Conservation (phyloP, 2,888 invertebrate species). For the Tolmerus cingulatus region DNA sequence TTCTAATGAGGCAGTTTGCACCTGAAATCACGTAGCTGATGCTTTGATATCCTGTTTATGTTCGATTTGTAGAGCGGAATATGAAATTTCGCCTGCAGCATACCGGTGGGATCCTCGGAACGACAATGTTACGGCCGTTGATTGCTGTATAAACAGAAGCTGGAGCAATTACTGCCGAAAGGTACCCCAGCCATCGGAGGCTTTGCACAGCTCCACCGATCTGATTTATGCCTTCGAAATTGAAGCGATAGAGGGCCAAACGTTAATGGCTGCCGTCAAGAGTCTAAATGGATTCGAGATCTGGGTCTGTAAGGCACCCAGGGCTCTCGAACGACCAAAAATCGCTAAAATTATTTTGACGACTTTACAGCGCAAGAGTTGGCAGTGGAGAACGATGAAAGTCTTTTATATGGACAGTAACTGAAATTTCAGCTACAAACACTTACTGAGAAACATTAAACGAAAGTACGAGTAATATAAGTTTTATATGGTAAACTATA, state of each 20-base stretch:
- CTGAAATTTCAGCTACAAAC: background rate
- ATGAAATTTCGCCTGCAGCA: slow-evolving; percentile 32
- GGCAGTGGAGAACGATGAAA: background rate
- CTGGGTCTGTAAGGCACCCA: background rate
- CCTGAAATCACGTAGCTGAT: slow-evolving; percentile 46
- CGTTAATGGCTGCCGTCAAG: background rate
- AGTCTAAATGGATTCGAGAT: background rate
- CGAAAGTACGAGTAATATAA: background rate
- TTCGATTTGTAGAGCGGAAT: slow-evolving; percentile 44
- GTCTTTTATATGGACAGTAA: background rate
- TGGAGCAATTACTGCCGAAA: slow-evolving; percentile 28
- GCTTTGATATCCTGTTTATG: slow-evolving; percentile 44
- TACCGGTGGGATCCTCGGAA: background rate
- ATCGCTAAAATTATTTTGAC: background rate
- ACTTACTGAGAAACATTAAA: background rate
- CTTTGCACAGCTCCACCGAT: background rate
- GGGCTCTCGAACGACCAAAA: background rate
- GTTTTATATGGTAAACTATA: too few relatives aligned
- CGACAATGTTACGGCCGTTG: slow-evolving; percentile 18
- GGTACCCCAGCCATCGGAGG: background rate
- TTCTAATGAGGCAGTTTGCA: slow-evolving; percentile 46
- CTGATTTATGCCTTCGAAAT: background rate
- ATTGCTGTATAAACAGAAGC: slow-evolving; percentile 40
- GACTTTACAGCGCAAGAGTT: background rate
- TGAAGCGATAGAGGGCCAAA: background rate